A percentile compares a stretch with the other conserved stretches of the same genome.
phyloP scores from a whole-genome alignment of 2,888 invertebrate species.

The Parnassius orleans region DNA sequence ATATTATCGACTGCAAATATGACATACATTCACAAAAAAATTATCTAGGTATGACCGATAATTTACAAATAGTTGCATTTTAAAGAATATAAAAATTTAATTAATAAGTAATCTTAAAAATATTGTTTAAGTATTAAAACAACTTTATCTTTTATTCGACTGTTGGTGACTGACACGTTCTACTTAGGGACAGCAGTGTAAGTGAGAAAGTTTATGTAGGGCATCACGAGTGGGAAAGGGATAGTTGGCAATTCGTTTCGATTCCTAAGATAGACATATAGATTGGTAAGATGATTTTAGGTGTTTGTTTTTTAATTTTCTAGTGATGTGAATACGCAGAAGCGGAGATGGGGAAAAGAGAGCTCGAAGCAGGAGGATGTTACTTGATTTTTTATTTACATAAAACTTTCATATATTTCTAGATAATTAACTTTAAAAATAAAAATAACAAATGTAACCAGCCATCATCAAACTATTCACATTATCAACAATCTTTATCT shows the following conservation, averaged over 20 bases:
- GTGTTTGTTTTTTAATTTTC: conserved; percentile 50
- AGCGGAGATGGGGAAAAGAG: neutral
- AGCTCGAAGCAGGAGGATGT: no score
- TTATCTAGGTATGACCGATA: no score
- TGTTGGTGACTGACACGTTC: conserved; percentile 61
- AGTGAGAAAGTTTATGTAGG: conserved; percentile 51
- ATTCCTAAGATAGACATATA: conserved; percentile 68
- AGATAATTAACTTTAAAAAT: no score
- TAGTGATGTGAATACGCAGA: conserved; percentile 22
- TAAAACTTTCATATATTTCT: no score
- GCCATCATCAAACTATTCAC: no score
- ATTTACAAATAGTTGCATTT: no score
- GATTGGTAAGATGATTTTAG: conserved; percentile 62
- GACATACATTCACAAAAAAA: no score
- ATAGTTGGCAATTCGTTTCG: conserved; percentile 47
- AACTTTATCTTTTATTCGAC: conserved; percentile 57
- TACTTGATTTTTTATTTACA: no score
- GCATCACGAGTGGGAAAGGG: conserved; percentile 49
- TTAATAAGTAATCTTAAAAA: conserved; percentile 49
- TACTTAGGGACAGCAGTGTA: conserved; percentile 42
- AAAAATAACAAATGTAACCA: no score
- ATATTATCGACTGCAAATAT: no score
- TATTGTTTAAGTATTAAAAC: conserved; percentile 48
- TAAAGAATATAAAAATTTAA: neutral
- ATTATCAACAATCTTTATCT: no score